Percentiles rank a stretch among this genome's conserved stretches.
Evolutionary conservation across 2,888 invertebrate species (phyloP).

Genomic region (Cylloceria caligata): DNA sequence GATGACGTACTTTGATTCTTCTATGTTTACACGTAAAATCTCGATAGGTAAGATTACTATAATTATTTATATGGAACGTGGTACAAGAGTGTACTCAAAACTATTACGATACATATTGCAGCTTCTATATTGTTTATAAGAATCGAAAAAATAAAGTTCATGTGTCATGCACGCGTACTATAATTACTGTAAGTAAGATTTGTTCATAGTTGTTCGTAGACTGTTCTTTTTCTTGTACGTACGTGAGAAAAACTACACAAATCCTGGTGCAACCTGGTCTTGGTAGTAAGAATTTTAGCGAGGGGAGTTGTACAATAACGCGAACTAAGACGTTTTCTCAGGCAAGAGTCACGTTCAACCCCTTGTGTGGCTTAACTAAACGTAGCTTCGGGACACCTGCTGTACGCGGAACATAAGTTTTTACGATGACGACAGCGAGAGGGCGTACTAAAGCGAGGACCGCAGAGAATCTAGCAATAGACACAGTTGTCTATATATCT

Average conservation of each 20-base stretch:
- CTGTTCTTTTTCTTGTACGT: too few relatives aligned
- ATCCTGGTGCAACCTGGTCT: conserved; percentile 19
- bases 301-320: conserved; percentile 44
- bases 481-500: background rate
- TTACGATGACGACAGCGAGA: conserved; percentile 55
- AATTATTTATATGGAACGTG: too few relatives aligned
- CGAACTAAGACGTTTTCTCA: conserved; percentile 67
- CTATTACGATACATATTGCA: too few relatives aligned
- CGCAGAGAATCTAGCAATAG: conserved; percentile 16
- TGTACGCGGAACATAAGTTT: conserved; percentile 58
- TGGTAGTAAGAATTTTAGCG: conserved; percentile 37
- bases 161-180: too few relatives aligned
- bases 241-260: conserved; percentile 21
- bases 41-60: too few relatives aligned
- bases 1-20: too few relatives aligned
- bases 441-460: conserved; percentile 24
- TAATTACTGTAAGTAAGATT: too few relatives aligned
- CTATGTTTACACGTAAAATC: too few relatives aligned
- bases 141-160: too few relatives aligned
- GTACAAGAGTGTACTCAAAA: too few relatives aligned
- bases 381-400: conserved; percentile 65
- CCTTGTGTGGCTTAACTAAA: conserved; percentile 65
- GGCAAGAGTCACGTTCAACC: conserved; percentile 62
- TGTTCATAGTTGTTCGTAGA: too few relatives aligned
- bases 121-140: too few relatives aligned